Conservation (phyloP, 2,888 invertebrate species). For the Drosophila dives region DNA sequence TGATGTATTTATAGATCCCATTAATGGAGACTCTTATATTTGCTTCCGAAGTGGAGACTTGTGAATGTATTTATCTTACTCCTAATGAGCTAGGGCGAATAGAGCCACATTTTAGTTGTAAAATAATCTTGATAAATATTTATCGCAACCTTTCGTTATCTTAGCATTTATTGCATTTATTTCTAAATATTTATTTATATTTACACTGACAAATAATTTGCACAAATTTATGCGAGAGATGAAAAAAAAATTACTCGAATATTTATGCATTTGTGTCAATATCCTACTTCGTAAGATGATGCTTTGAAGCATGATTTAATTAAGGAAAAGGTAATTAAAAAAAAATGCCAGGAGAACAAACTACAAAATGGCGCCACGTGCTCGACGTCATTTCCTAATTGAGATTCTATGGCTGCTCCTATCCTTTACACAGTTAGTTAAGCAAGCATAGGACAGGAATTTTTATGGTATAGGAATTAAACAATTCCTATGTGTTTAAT, state of each 20-base stretch:
- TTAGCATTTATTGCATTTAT: background rate
- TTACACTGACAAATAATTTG: constrained; percentile 21
- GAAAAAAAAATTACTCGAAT: background rate
- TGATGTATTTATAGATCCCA: constrained; percentile 68
- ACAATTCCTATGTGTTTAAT: constrained; percentile 65
- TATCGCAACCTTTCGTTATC: background rate
- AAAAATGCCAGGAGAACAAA: constrained; percentile 8
- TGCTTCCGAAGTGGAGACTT: constrained; percentile 43
- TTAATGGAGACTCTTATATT: constrained; percentile 53
- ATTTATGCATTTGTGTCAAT: constrained; percentile 23
- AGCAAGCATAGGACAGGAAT: constrained; percentile 39
- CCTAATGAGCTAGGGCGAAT: background rate
- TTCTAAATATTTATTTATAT: background rate
- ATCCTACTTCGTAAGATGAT: background rate
- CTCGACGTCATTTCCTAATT: constrained; percentile 56
- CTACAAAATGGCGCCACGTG: constrained; percentile 35
- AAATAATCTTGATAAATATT: background rate
- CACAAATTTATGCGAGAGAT: constrained; percentile 30
- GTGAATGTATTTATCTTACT: constrained; percentile 15
- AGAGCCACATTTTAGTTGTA: too few species aligned
- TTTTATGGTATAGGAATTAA: background rate
- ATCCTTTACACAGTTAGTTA: constrained; percentile 72
- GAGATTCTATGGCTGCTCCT: constrained; percentile 58
- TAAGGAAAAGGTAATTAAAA: constrained; percentile 14
- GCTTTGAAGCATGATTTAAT: constrained; percentile 44